Evolutionary conservation across 2,113 vertebrate species (phyloP).

Genomic region (Vidua chalybeata): DNA sequence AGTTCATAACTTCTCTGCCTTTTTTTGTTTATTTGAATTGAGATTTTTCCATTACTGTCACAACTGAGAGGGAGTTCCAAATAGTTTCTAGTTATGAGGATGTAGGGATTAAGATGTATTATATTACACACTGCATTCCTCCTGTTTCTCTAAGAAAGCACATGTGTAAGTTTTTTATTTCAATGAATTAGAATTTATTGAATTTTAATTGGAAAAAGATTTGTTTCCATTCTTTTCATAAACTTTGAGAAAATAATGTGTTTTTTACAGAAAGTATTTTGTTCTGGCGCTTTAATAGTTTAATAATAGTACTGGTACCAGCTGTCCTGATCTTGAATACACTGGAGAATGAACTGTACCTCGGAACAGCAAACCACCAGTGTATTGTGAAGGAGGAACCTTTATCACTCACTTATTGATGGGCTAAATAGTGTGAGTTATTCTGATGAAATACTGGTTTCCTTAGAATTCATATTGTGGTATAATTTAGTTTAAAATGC

Average conservation of each 20-base stretch:
- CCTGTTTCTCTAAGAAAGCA: background rate
- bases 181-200: background rate
- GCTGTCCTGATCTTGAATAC: background rate
- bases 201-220: conserved; percentile 2
- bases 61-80: background rate
- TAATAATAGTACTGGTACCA: background rate
- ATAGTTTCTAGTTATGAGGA: background rate
- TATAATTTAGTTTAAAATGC: background rate
- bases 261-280: background rate
- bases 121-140: background rate
- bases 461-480: background rate
- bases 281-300: background rate
- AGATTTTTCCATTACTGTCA: background rate
- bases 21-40: background rate
- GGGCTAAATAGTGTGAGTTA: background rate
- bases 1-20: background rate
- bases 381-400: background rate
- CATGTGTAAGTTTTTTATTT: background rate
- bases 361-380: background rate
- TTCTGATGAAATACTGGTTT: background rate
- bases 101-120: background rate
- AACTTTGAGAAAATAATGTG: background rate
- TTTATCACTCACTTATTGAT: background rate
- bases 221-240: background rate
- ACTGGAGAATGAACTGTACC: background rate